Evolutionary conservation across 1,140 invertebrate genomes (phyloP).

Genomic region (Caenorhabditis brenneri): DNA sequence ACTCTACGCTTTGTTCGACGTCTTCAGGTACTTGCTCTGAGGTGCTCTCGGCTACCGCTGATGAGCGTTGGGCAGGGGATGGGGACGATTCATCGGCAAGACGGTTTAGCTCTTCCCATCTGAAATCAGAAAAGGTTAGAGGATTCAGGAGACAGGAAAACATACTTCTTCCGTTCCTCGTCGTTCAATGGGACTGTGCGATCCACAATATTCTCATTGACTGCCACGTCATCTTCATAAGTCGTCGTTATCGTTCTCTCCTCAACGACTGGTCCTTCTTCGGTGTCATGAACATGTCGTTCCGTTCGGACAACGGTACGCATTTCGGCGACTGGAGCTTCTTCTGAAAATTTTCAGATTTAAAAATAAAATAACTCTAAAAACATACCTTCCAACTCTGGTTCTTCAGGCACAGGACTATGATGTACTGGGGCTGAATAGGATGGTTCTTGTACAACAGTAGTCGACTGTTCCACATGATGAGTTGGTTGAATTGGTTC

Average conservation of each 20-base stretch:
- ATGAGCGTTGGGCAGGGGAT: conserved; percentile 2
- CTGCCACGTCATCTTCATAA: conserved; percentile 61
- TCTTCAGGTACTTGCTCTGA: conserved; percentile 51
- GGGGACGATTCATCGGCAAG: conserved; percentile 43
- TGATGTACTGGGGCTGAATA: conserved; percentile 24
- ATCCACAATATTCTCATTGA: conserved; percentile 60
- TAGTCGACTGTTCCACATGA: not conserved
- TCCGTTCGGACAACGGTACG: conserved; percentile 55
- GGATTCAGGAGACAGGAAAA: not conserved
- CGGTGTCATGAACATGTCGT: conserved; percentile 58
- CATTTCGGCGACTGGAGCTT: conserved; percentile 50
- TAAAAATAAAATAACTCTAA: not conserved
- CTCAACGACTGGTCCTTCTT: conserved; percentile 66
- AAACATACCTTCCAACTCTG: not conserved
- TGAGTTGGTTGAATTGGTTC: conserved; percentile 14
- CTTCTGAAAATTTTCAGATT: conserved; percentile 13
- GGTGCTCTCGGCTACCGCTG: not conserved
- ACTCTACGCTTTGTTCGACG: conserved; percentile 45
- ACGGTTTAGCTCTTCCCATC: conserved; percentile 50
- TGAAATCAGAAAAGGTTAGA: not conserved
- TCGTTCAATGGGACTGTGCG: conserved; percentile 64
- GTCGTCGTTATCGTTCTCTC: conserved; percentile 64
- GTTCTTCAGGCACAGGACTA: conserved; percentile 21
- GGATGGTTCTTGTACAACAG: not conserved
- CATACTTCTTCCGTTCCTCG: conserved; percentile 62